Conservation (phyloP, 1,140 invertebrate species). For the Coboldia fuscipes region DNA sequence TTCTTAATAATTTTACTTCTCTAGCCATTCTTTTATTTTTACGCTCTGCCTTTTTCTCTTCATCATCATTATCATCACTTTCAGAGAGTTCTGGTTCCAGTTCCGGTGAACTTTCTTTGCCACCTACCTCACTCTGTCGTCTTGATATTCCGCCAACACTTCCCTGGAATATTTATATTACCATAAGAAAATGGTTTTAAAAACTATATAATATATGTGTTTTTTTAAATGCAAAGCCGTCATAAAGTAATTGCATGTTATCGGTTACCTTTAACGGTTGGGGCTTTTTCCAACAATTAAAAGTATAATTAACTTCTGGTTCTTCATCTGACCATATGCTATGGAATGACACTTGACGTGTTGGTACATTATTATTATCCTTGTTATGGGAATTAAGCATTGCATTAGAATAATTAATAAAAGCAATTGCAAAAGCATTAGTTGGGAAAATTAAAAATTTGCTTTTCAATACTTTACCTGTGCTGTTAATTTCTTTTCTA, state of each 20-base stretch:
- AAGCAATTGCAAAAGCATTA: slow-evolving; percentile 1
- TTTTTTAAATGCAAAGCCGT: too few relatives aligned
- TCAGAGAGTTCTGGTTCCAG: slow-evolving; percentile 25
- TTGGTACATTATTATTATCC: too few relatives aligned
- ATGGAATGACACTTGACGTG: too few relatives aligned
- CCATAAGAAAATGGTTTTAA: too few relatives aligned
- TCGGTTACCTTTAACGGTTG: too few relatives aligned
- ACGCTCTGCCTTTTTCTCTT: slow-evolving; percentile 40
- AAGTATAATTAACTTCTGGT: too few relatives aligned
- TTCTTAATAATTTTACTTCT: slow-evolving; percentile 49
- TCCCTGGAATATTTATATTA: slow-evolving; percentile 13
- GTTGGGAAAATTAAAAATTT: neutral
- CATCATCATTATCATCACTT: slow-evolving; percentile 47
- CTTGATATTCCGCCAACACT: slow-evolving; percentile 13
- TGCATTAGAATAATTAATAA: neutral
- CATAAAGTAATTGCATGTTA: too few relatives aligned
- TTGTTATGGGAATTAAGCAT: neutral
- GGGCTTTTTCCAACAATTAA: too few relatives aligned
- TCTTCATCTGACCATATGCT: too few relatives aligned
- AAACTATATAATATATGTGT: too few relatives aligned
- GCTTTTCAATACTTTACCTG: slow-evolving; percentile 21
- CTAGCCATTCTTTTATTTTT: slow-evolving; percentile 32
- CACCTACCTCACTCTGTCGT: slow-evolving; percentile 9
- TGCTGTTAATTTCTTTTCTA: slow-evolving; percentile 45
- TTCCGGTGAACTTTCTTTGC: slow-evolving; percentile 20